Percentiles rank a stretch among this genome's conserved stretches.
Evolutionary conservation across 2,797 vertebrate species (phyloP).

Genomic region (Epinephelus malabaricus): DNA sequence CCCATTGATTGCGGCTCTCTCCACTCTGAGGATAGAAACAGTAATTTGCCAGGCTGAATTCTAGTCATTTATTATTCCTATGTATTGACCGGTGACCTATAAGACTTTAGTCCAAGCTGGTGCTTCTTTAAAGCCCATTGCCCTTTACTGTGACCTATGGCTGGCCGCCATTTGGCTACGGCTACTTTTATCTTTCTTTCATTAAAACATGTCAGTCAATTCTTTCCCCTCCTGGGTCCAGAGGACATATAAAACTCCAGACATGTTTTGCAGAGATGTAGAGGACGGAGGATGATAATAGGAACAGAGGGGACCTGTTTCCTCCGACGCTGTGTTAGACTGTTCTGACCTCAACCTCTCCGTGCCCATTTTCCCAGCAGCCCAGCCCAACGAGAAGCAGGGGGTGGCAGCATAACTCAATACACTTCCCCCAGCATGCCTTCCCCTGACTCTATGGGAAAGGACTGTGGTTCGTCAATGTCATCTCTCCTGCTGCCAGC

Average conservation of each 20-base stretch:
- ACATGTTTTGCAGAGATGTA: slow-evolving; percentile 20
- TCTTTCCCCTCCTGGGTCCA: slow-evolving; percentile 12
- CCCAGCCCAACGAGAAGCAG: slow-evolving; percentile 30
- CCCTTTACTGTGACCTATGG: slow-evolving; percentile 74
- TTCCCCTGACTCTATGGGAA: slow-evolving; percentile 26
- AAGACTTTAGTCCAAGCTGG: slow-evolving; percentile 34
- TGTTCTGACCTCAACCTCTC: slow-evolving; percentile 52
- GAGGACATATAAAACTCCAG: slow-evolving; percentile 13
- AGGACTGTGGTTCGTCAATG: slow-evolving; percentile 49
- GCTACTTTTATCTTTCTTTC: slow-evolving; percentile 66
- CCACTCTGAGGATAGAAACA: slow-evolving; percentile 50
- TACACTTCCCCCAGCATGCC: slow-evolving; percentile 45
- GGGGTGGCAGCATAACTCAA: slow-evolving; percentile 46
- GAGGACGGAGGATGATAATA: slow-evolving; percentile 37
- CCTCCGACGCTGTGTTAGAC: slow-evolving; percentile 26
- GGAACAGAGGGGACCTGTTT: slow-evolving; percentile 39
- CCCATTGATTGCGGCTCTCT: slow-evolving; percentile 38
- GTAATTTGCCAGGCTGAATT: slow-evolving; percentile 50
- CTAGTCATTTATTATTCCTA: slow-evolving; percentile 67
- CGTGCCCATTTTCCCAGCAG: slow-evolving; percentile 48
- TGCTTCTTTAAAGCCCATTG: slow-evolving; percentile 56
- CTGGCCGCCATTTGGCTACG: slow-evolving; percentile 54
- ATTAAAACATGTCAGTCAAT: slow-evolving; percentile 45
- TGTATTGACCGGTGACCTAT: slow-evolving; percentile 76
- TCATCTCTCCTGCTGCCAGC: slow-evolving; percentile 52